A percentile compares a stretch with the other conserved stretches of the same genome.
These are phyloP conservation scores for Eumaeus atala DNA, from an alignment of 1,140 invertebrate species.

Conservation along the genomic window DNA sequence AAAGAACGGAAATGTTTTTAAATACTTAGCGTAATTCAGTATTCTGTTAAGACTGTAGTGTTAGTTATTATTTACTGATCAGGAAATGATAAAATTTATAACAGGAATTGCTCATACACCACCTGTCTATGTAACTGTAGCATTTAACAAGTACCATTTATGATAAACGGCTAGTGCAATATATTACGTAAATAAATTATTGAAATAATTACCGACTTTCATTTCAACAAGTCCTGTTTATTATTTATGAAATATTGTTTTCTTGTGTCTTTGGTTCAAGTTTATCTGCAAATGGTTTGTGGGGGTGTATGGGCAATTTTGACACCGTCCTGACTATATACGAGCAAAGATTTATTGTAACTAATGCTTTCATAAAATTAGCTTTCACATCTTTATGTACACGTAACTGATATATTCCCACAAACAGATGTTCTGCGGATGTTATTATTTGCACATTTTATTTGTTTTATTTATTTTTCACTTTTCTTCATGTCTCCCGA, in stretches of 20 bases:
- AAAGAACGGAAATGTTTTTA: too few relatives aligned
- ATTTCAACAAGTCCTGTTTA: conserved; percentile 61
- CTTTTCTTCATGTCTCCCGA: conserved; percentile 18
- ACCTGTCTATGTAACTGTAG: conserved; percentile 55
- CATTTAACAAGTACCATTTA: conserved; percentile 41
- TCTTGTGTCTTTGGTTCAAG: conserved; percentile 43
- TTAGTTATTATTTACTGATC: too few relatives aligned
- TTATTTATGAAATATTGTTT: conserved; percentile 53
- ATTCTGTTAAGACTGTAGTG: too few relatives aligned
- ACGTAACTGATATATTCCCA: conserved; percentile 63
- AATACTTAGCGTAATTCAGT: too few relatives aligned
- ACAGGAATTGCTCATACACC: conserved; percentile 71
- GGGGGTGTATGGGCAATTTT: conserved; percentile 62
- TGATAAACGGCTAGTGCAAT: conserved; percentile 54
- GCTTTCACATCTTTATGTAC: conserved; percentile 7
- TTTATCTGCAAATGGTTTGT: conserved; percentile 49
- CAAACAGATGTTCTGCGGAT: conserved; percentile 39
- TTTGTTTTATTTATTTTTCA: conserved; percentile 32
- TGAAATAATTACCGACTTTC: conserved; percentile 58
- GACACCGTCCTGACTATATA: conserved; percentile 11
- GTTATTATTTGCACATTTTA: conserved; percentile 17
- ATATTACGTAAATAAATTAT: conserved; percentile 56
- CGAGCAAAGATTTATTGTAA: conserved; percentile 11
- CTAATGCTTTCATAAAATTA: neutral
- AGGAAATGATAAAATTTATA: conserved; percentile 15